Base-by-base conservation (phyloP, 2,888 invertebrate genomes). In the Eilema caniola region DNA sequence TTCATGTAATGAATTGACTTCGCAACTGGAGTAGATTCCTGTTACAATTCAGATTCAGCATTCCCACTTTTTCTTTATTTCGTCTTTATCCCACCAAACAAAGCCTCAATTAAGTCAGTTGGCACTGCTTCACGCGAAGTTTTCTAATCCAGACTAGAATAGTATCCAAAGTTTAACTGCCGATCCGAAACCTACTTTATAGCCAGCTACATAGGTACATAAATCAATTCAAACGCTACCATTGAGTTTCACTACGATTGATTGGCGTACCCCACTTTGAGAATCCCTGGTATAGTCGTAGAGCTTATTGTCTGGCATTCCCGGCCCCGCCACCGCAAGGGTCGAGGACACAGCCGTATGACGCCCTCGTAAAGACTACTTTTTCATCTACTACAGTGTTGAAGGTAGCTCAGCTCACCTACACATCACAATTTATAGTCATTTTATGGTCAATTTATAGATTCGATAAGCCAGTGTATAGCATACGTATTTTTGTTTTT, bases 401-500 rank as follows among this genome's bases (percentile, higher is more conserved):
- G 66, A 72, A 72, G 66, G 71, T 56, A 63, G 28, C 47, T 63
- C 67, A 63, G 28, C 47, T 63, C 67, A 63, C 78, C 78, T 72
- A 74, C 76, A 73, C 73, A 66, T n/a, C 28, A 61, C 60, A 70
- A 76, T 78, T 76, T 80, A 80, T 69, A 23, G 67, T 23, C 61
- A 70, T 77, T 78, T 80, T 71, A 80, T 69, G 67, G 63, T 25
- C 60, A 71, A 77, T 80, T 75, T 80, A 80, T 80, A 11, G 69
- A 69, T 73, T 69, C 66, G 79, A 78, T 78, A 76, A 73, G 72
- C 37, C 60, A 28, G 62, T 14, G 25, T 23, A 61, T 31, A 68
- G 71, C 71, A 68, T 60, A 63, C 37, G 23, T 33, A 2, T n/a
- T 63, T 56, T 66, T 47, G 28, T 66, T 23, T 62, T n/a, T 28